phyloP scores from a whole-genome alignment of 35 echinoderm and acorn worm genomes.

The Apostichopus parvimensis region DNA sequence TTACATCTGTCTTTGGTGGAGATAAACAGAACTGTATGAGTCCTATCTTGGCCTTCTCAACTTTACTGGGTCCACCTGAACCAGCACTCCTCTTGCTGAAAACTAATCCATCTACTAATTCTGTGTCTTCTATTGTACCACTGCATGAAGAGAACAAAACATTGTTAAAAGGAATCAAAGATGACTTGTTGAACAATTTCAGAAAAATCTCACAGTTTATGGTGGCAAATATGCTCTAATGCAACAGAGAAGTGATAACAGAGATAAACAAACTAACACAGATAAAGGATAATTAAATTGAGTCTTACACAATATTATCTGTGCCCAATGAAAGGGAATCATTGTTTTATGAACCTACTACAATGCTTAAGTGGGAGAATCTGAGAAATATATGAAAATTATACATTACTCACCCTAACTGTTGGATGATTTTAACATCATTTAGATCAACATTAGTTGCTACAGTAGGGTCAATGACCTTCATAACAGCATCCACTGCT shows the following conservation, averaged over 20 bases:
- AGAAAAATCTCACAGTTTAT: too few species aligned
- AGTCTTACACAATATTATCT: too few species aligned
- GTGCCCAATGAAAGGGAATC: too few species aligned
- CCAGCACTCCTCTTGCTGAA: constrained; percentile 82
- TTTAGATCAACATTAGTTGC: constrained; percentile 85
- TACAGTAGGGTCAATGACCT: constrained; percentile 81
- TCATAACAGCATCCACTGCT: constrained; percentile 89
- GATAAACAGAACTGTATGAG: constrained; percentile 95
- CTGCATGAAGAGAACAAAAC: constrained; percentile 51
- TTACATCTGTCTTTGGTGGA: constrained; percentile 96
- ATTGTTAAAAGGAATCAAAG: too few species aligned
- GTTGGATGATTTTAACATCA: constrained; percentile 90
- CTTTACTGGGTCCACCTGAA: constrained; percentile 68
- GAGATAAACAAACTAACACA: too few species aligned
- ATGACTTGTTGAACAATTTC: too few species aligned
- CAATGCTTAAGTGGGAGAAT: not conserved
- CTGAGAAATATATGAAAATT: not conserved
- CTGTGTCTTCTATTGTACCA: constrained; percentile 94
- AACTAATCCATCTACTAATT: constrained; percentile 84
- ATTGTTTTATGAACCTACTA: too few species aligned
- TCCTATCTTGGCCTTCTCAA: constrained; percentile 94
- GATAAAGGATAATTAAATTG: too few species aligned
- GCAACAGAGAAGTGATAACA: too few species aligned
- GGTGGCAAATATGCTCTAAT: too few species aligned
- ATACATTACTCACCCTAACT: constrained; percentile 77